Conservation (phyloP, 2,113 vertebrate genomes). For the Oncorhynchus clarkii region DNA sequence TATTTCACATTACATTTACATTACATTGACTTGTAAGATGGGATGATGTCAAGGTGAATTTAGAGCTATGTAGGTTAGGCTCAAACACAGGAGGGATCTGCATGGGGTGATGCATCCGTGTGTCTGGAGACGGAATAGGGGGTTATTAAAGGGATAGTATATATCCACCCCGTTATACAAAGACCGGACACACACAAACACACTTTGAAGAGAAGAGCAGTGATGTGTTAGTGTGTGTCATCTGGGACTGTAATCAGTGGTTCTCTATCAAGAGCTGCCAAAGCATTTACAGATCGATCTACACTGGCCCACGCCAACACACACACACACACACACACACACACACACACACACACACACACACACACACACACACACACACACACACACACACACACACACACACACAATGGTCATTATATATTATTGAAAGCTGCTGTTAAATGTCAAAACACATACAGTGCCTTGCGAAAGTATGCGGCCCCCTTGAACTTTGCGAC, state of each 20-base stretch:
- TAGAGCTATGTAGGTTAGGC: too few relatives aligned
- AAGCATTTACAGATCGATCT: conserved; percentile 99
- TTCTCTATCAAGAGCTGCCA: conserved; percentile 97
- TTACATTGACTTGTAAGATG: too few relatives aligned
- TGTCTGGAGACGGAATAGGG: conserved; percentile 18
- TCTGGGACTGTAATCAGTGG: conserved; percentile 97
- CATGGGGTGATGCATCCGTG: background rate
- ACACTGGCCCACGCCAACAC: conserved; percentile 84
- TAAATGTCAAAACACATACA: too few relatives aligned
- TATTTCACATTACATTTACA: too few relatives aligned
- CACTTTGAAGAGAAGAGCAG: conserved; percentile 72
- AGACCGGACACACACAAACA: conserved; percentile 33
- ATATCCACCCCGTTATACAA: conserved; percentile 25
- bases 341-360: conserved; percentile 41
- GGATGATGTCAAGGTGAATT: too few relatives aligned
- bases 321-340: conserved; percentile 52
- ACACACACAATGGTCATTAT: conserved; percentile 1
- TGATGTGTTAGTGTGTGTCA: conserved; percentile 86
- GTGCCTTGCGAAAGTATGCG: too few relatives aligned
- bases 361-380: conserved; percentile 41
- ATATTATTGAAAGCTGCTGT: too few relatives aligned
- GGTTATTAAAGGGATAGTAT: conserved; percentile 59
- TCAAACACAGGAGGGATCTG: too few relatives aligned
- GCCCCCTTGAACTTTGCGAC: too few relatives aligned
- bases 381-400: conserved; percentile 51